These are phyloP conservation scores for Pseudopipra pipra DNA, from an alignment of 2,113 vertebrate species.

Conservation along the genomic window DNA sequence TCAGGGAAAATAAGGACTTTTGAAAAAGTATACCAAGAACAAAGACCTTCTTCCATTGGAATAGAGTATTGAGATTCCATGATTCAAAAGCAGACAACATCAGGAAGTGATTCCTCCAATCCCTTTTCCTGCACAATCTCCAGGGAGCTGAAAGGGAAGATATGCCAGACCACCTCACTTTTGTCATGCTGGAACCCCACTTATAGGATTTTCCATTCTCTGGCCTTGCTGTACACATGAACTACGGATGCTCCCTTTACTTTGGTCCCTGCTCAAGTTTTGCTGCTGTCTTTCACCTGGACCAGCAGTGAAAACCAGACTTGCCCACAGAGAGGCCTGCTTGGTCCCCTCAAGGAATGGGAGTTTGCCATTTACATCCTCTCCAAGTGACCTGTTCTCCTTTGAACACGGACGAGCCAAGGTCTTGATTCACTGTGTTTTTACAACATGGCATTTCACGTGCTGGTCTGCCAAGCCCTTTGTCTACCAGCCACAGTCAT, in stretches of 20 bases:
- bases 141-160: background rate
- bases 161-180: background rate
- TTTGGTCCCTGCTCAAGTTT: background rate
- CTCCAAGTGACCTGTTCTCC: background rate
- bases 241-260: background rate
- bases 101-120: background rate
- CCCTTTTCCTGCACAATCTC: background rate
- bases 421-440: background rate
- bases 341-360: accelerated
- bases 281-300: background rate
- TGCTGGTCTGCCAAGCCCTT: background rate
- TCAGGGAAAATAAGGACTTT: background rate
- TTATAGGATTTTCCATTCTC: background rate
- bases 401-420: background rate
- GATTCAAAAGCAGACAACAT: background rate
- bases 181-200: background rate
- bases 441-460: background rate
- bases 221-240: background rate
- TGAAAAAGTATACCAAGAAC: background rate
- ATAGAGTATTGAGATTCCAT: background rate
- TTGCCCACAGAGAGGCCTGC: background rate
- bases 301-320: background rate
- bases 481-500: background rate
- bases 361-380: background rate
- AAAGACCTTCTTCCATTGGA: background rate